Conservation (phyloP, 1,140 invertebrate species). For the Drosophila sp. region DNA sequence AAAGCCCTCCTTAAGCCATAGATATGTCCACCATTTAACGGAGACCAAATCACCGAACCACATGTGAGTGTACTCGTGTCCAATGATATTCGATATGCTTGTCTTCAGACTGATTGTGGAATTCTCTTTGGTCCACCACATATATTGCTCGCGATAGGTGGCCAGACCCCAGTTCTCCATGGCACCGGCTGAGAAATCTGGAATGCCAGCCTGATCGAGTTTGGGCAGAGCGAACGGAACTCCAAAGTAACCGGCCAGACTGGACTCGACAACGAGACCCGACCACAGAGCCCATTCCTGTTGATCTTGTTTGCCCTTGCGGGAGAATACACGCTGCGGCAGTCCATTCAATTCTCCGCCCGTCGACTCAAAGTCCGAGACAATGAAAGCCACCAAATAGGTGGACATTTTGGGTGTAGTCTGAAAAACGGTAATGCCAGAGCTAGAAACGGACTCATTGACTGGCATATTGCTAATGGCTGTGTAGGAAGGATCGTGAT, state of each 20-base stretch:
- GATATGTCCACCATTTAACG: constrained; percentile 85
- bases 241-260: constrained; percentile 54
- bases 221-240: constrained; percentile 65
- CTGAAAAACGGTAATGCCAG: constrained; percentile 61
- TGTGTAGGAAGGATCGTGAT: constrained; percentile 84
- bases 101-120: constrained; percentile 82
- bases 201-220: constrained; percentile 71
- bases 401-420: constrained; percentile 85
- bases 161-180: constrained; percentile 81
- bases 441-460: constrained; percentile 28
- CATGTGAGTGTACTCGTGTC: constrained; percentile 87
- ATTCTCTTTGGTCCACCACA: constrained; percentile 64
- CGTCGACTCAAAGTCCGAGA: constrained; percentile 86
- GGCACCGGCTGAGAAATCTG: constrained; percentile 72
- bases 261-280: constrained; percentile 54
- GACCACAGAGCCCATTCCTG: constrained; percentile 61
- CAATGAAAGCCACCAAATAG: constrained; percentile 90
- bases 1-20: constrained; percentile 85
- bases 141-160: constrained; percentile 71
- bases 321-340: constrained; percentile 62
- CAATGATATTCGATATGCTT: constrained; percentile 84
- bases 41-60: constrained; percentile 89
- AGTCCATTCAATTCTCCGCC: constrained; percentile 69
- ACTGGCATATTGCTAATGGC: constrained; percentile 90
- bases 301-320: constrained; percentile 57